phyloP scores from a whole-genome alignment of 1,140 invertebrate species.

The Heliconius hermathena region DNA sequence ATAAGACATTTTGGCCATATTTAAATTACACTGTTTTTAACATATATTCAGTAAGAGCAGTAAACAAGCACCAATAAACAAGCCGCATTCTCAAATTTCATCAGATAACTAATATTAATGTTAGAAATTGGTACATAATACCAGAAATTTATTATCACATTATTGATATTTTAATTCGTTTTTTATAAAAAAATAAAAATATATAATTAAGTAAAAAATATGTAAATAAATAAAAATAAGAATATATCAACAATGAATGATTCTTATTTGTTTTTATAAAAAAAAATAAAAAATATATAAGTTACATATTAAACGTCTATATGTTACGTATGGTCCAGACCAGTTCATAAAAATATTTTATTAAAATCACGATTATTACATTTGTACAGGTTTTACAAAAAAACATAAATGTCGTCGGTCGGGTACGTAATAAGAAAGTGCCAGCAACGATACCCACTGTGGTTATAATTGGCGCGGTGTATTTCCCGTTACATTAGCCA shows the following conservation, averaged over 20 bases:
- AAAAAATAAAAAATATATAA: neutral
- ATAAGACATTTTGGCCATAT: too few species aligned
- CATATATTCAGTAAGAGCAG: too few species aligned
- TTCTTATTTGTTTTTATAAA: too few species aligned
- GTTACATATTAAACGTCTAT: neutral
- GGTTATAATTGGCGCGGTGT: slow-evolving; percentile 65
- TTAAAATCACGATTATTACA: slow-evolving; percentile 15
- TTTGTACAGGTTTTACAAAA: slow-evolving; percentile 13
- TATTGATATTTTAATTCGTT: too few species aligned
- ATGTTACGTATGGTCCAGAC: neutral
- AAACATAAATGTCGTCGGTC: slow-evolving; percentile 14
- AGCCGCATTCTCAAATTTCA: too few species aligned
- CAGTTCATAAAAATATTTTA: slow-evolving; percentile 12
- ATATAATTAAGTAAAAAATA: too few species aligned
- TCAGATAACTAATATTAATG: neutral
- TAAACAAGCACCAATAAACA: too few species aligned
- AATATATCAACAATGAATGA: too few species aligned
- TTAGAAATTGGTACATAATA: neutral
- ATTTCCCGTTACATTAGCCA: slow-evolving; percentile 68
- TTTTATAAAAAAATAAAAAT: too few species aligned
- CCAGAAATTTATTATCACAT: too few species aligned
- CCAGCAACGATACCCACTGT: slow-evolving; percentile 50
- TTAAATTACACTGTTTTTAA: too few species aligned
- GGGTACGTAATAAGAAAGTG: slow-evolving; percentile 53
- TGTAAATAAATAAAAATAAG: too few species aligned